phyloP scores from a whole-genome alignment of 2,888 invertebrate genomes.

The Parnassius smintheus region DNA sequence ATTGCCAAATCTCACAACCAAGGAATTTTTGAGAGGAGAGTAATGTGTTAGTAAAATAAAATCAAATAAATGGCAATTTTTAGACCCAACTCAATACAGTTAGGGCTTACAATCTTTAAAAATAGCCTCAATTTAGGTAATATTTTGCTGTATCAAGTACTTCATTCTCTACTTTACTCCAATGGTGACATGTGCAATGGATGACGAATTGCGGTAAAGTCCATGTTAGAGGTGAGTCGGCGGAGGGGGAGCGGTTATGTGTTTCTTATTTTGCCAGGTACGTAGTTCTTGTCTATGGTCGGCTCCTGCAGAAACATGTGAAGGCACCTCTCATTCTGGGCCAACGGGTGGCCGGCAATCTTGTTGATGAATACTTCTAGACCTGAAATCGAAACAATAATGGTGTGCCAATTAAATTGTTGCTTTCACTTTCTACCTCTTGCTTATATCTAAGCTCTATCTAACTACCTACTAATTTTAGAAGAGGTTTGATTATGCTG shows the following conservation, averaged over 20 bases:
- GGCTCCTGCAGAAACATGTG: conserved; percentile 99
- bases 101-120: no score
- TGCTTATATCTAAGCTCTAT: no score
- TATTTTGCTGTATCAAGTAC: not conserved
- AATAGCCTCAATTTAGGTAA: no score
- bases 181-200: conserved; percentile 14
- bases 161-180: conserved; percentile 15
- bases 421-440: no score
- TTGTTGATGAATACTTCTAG: conserved; percentile 99
- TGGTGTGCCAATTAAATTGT: not conserved
- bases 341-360: conserved; percentile 98
- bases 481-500: no score
- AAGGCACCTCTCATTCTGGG: conserved; percentile 98
- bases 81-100: no score
- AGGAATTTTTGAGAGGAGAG: no score
- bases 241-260: conserved; percentile 81
- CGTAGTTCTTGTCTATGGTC: conserved; percentile 99
- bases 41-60: no score
- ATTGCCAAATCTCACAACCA: no score
- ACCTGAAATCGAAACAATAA: conserved; percentile 55
- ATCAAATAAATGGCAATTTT: no score
- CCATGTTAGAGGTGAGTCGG: conserved; percentile 37
- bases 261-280: conserved; percentile 99
- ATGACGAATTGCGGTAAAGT: conserved; percentile 50
- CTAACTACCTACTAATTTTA: no score